Percentiles rank a stretch among this genome's conserved stretches.
These are phyloP conservation scores for Drosophila colorata DNA, from an alignment of 2,888 invertebrate species.

Conservation along the genomic window DNA sequence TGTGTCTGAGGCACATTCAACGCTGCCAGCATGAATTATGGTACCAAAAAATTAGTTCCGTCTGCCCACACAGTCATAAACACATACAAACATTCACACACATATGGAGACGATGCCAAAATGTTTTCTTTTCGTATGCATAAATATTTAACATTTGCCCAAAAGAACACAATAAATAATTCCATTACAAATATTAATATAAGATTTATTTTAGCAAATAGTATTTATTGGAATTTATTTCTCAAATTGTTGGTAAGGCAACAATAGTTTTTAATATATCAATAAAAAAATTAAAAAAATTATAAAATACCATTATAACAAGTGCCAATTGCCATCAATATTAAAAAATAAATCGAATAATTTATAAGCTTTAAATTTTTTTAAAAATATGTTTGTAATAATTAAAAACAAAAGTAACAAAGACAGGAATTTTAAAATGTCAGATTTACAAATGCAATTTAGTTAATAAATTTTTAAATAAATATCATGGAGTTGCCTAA, in stretches of 20 bases:
- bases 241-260: neutral
- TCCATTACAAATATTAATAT: conserved; percentile 6
- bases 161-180: conserved; percentile 25
- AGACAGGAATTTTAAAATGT: too few species aligned
- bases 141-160: conserved; percentile 34
- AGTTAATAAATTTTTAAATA: too few species aligned
- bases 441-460: too few species aligned
- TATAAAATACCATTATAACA: too few species aligned
- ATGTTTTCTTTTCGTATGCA: conserved; percentile 24
- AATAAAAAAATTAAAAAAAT: too few species aligned
- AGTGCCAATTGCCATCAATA: too few species aligned
- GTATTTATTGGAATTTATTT: neutral
- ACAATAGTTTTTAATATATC: too few species aligned
- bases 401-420: too few species aligned
- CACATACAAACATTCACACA: conserved; percentile 18
- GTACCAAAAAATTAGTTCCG: conserved; percentile 49
- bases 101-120: conserved; percentile 27
- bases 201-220: neutral
- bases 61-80: conserved; percentile 44
- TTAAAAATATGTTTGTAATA: too few species aligned
- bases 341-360: too few species aligned
- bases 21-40: conserved; percentile 66
- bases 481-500: too few species aligned
- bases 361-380: too few species aligned
- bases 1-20: conserved; percentile 69